A percentile compares a stretch with the other conserved stretches of the same genome.
Conservation (phyloP, 2,113 vertebrate species). For the Eudorcas thomsonii region DNA sequence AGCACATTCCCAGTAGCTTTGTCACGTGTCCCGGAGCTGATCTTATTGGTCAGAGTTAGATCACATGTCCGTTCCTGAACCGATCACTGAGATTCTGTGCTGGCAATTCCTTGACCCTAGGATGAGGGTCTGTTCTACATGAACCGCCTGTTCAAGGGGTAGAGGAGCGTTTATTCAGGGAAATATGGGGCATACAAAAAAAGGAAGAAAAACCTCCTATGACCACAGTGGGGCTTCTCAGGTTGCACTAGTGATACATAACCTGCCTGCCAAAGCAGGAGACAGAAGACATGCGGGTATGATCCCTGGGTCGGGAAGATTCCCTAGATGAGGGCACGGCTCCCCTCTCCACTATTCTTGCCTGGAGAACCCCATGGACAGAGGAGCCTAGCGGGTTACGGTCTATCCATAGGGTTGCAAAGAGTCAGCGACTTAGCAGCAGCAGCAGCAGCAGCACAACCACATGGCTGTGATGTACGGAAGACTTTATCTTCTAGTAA, state of each 20-base stretch:
- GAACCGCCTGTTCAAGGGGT: rapidly evolving
- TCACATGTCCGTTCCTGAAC: background rate
- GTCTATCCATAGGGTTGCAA: background rate
- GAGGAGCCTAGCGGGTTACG: background rate
- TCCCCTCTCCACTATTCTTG: background rate
- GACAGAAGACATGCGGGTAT: background rate
- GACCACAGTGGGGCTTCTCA: background rate
- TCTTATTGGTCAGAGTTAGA: background rate
- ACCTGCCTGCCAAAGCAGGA: background rate
- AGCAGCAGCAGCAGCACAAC: background rate
- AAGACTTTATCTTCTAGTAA: background rate
- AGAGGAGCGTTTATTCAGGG: background rate
- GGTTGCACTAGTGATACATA: background rate
- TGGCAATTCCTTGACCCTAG: background rate
- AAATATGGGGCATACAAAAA: background rate
- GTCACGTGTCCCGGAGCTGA: background rate
- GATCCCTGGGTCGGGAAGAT: background rate
- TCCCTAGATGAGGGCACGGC: background rate
- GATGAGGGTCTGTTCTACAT: background rate
- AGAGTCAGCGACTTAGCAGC: background rate
- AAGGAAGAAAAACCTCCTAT: background rate
- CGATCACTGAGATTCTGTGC: background rate
- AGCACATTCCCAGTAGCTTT: background rate
- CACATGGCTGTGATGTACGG: rapidly evolving
- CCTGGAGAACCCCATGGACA: background rate